A percentile compares a stretch with the other conserved stretches of the same genome.
Conservation (phyloP, 2,888 invertebrate species). For the Andrena minutula region DNA sequence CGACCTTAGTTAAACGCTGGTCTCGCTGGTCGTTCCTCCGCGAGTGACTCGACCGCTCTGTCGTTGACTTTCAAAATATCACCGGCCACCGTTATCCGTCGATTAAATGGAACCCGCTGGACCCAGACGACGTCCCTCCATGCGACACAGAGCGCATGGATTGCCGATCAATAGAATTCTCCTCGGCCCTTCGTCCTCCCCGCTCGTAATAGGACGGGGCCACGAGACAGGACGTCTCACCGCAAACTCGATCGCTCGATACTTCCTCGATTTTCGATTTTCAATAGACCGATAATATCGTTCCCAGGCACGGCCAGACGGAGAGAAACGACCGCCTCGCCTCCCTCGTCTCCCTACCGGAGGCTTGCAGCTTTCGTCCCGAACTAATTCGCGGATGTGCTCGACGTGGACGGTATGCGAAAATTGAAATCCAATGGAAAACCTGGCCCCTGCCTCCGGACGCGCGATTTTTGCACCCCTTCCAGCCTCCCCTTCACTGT, state of each 20-base stretch:
- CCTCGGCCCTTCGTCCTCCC: constrained; percentile 21
- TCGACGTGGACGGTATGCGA: constrained; percentile 58
- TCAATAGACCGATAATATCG: constrained; percentile 72
- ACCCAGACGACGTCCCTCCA: constrained; percentile 1
- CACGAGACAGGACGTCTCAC: constrained; percentile 60
- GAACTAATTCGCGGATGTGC: constrained; percentile 63
- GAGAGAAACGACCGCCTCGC: background rate
- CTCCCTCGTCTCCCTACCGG: constrained; percentile 2
- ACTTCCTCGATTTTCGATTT: constrained; percentile 75
- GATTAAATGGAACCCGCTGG: constrained; percentile 31
- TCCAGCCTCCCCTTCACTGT: too few species aligned
- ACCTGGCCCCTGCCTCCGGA: constrained; percentile 15
- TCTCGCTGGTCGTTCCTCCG: background rate
- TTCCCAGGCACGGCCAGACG: constrained; percentile 38
- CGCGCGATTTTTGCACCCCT: constrained; percentile 39
- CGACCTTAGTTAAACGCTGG: constrained; percentile 6
- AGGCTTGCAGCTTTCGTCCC: constrained; percentile 13
- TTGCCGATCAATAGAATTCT: constrained; percentile 61
- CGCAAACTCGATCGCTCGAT: constrained; percentile 68
- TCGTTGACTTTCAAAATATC: constrained; percentile 40
- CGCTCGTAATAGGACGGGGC: constrained; percentile 56
- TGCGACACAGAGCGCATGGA: constrained; percentile 24
- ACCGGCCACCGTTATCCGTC: constrained; percentile 14
- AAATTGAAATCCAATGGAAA: constrained; percentile 71
- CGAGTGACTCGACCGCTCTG: background rate